phyloP scores from a whole-genome alignment of 2,888 invertebrate genomes.

The Odontocolon sp. region DNA sequence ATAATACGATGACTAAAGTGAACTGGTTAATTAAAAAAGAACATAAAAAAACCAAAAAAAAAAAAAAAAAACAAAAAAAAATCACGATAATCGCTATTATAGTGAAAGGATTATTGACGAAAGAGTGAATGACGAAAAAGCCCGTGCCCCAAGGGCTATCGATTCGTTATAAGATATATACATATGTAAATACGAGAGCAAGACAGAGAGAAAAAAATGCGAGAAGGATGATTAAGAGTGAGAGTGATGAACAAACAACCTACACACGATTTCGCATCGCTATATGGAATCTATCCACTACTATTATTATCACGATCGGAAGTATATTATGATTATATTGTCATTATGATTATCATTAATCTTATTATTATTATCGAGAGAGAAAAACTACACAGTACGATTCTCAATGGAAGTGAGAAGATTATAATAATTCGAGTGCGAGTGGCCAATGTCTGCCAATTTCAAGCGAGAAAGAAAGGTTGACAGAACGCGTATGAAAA shows the following conservation, averaged over 20 bases:
- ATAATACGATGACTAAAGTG: slow-evolving; percentile 57
- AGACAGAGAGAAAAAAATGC: slow-evolving; percentile 41
- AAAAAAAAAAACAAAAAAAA: slow-evolving; percentile 38
- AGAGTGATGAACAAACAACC: slow-evolving; percentile 28
- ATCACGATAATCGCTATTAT: slow-evolving; percentile 31
- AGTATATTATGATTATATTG: slow-evolving; percentile 49
- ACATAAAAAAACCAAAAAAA: slow-evolving; percentile 11
- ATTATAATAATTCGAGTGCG: slow-evolving; percentile 8
- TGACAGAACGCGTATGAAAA: slow-evolving; percentile 29
- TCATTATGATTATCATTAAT: slow-evolving; percentile 50
- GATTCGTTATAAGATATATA: slow-evolving; percentile 53
- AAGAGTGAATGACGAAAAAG: slow-evolving; percentile 27
- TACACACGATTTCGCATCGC: slow-evolving; percentile 50
- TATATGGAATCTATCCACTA: slow-evolving; percentile 51
- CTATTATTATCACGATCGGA: slow-evolving; percentile 48
- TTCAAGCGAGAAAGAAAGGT: slow-evolving; percentile 21
- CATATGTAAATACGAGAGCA: slow-evolving; percentile 56
- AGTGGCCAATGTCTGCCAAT: slow-evolving; percentile 7
- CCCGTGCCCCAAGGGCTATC: slow-evolving; percentile 28
- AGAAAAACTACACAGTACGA: too few relatives aligned
- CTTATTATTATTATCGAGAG: slow-evolving; percentile 44
- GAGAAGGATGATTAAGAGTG: slow-evolving; percentile 31
- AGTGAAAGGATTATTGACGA: slow-evolving; percentile 25
- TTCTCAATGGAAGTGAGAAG: too few relatives aligned
- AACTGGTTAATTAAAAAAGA: slow-evolving; percentile 50